These are phyloP conservation scores for Caerostris extrusa DNA, from an alignment of 1,140 invertebrate species.

Conservation along the genomic window DNA sequence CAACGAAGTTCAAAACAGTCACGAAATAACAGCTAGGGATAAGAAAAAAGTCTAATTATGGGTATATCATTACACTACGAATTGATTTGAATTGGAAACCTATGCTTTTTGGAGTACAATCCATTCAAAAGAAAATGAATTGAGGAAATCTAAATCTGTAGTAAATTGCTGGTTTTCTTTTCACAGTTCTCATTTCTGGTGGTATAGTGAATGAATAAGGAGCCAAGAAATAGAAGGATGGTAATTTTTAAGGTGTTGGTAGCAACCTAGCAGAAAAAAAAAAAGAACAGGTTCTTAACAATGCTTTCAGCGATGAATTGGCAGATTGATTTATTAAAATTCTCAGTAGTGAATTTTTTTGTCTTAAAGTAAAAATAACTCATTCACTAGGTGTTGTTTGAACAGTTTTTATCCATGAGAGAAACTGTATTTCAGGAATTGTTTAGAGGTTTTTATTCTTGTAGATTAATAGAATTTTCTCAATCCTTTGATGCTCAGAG, in stretches of 20 bases:
- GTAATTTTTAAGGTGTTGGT: background rate
- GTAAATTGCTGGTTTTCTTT: background rate
- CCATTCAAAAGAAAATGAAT: background rate
- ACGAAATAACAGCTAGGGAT: background rate
- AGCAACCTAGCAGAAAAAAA: background rate
- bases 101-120: background rate
- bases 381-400: background rate
- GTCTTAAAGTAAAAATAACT: background rate
- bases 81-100: background rate
- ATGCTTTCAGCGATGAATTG: conserved; percentile 1
- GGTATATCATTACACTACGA: background rate
- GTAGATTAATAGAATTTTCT: no score
- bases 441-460: no score
- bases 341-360: background rate
- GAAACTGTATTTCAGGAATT: no score
- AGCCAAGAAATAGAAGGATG: background rate
- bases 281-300: background rate
- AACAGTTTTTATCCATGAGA: no score
- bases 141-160: background rate
- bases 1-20: background rate
- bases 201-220: background rate
- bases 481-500: no score
- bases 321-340: background rate
- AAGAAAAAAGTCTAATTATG: background rate
- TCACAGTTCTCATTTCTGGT: background rate